Evolutionary conservation across 2,888 invertebrate genomes (phyloP), one percentile per base, ranked within the genome.

Genomic region (Eupithecia dodoneata): DNA sequence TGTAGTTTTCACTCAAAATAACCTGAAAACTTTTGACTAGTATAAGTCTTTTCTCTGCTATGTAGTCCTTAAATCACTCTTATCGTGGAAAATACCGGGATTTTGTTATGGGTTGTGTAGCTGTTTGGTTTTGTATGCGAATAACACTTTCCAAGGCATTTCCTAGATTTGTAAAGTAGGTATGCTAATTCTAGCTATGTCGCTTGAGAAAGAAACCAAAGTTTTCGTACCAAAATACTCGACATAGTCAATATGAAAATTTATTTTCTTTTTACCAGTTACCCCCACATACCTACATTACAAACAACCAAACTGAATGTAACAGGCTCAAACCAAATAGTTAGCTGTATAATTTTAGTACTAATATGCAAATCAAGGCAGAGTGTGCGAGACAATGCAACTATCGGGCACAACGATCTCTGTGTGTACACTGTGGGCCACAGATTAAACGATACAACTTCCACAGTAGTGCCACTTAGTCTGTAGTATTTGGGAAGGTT

Each of bases 381-480:
- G 72, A 42, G 13, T 67, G 55, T 72, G 63, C 66, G 73, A 77
- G 59, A 79, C 79, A 77, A 79, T 79, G 77, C 75, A 70, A 72
- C 72, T 79, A 79, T 79, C 79, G 52, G 74, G 77, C 59, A 71
- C 73, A 75, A 75, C 76, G 72, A 76, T 79, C 79, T 79, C 71
- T 63, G 63, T 63, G 59, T 59, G 18, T 63, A 30, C 63, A 63
- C 30, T 63, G 63, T 30, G 30, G 10, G 30, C 30, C 63, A 63
- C 63, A 63, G 63, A 63, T 63, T 63, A 63, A 63, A 63, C 30
- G 10, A 63, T 4, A 63, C 30, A 4, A 10, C 10, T 12, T 63
- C 30, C 30, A 63, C 7, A 4, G 30, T 30, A 63, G 30, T 63
- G 18, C 63, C 63, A 63, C 63, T 30, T 59, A 10, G 10, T 30